phyloP scores from a whole-genome alignment of 1,140 invertebrate genomes.

The Zelostemma sp. region DNA sequence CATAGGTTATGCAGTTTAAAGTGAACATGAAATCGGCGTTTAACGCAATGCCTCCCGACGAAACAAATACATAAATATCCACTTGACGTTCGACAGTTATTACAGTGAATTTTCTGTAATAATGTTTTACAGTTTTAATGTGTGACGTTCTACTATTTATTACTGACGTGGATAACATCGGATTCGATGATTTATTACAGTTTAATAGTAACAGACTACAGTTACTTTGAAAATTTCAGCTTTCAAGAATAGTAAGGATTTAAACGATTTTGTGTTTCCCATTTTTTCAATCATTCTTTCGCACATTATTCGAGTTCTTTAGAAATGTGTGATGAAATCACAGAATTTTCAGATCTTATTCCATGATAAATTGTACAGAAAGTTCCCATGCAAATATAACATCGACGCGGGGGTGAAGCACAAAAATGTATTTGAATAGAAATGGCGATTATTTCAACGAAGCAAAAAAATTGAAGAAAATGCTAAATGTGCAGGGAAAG shows the following conservation, averaged over 20 bases:
- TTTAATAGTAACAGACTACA: not conserved
- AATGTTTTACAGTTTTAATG: conserved; percentile 12
- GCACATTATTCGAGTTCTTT: too few relatives aligned
- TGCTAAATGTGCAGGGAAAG: too few relatives aligned
- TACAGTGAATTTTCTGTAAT: conserved; percentile 12
- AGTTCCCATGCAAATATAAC: too few relatives aligned
- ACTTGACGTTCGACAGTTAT: conserved; percentile 13
- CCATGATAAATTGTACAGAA: too few relatives aligned
- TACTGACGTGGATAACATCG: not conserved
- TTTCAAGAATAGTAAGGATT: not conserved
- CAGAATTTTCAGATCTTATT: too few relatives aligned
- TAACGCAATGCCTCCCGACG: conserved; percentile 8
- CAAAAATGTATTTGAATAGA: too few relatives aligned
- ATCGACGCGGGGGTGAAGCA: too few relatives aligned
- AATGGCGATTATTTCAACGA: too few relatives aligned
- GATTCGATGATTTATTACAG: not conserved
- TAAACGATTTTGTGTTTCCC: not conserved
- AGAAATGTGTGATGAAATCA: too few relatives aligned
- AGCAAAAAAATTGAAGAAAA: too few relatives aligned
- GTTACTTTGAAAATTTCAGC: not conserved
- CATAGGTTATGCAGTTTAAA: conserved; percentile 3
- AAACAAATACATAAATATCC: conserved; percentile 27
- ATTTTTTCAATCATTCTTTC: too few relatives aligned
- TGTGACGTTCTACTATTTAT: not conserved
- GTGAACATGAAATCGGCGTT: conserved; percentile 11